These are phyloP conservation scores for Pseudobourletiella spinata DNA, from an alignment of 1,140 invertebrate species.

Conservation along the genomic window DNA sequence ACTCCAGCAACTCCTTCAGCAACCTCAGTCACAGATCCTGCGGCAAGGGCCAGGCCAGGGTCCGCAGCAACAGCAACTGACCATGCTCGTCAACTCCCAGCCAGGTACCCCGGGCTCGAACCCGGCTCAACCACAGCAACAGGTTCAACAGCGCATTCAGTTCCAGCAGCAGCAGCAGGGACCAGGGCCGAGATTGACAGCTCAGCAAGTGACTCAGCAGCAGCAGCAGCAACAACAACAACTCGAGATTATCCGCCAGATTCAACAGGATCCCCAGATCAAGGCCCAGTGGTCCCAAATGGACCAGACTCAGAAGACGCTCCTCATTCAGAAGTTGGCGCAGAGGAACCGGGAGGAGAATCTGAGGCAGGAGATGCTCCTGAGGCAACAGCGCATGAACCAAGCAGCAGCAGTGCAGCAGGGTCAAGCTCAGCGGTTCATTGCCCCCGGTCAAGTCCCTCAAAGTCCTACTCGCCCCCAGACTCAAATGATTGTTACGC, in stretches of 20 bases:
- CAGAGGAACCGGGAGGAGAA: conserved; percentile 34
- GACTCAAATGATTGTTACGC: conserved; percentile 15
- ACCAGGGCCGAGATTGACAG: background rate
- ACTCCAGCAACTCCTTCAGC: background rate
- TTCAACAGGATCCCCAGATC: conserved; percentile 30
- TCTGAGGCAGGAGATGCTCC: conserved; percentile 21
- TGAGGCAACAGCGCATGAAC: conserved; percentile 25
- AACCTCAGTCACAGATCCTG: background rate
- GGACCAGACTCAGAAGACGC: conserved; percentile 24
- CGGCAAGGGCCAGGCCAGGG: background rate
- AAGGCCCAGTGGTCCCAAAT: conserved; percentile 30
- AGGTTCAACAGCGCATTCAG: conserved; percentile 1
- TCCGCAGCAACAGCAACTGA: conserved; percentile 14
- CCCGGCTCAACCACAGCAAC: conserved; percentile 1
- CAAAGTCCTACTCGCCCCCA: conserved; percentile 13
- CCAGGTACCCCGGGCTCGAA: background rate
- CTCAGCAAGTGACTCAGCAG: no score
- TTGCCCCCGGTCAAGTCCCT: conserved; percentile 13
- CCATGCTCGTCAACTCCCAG: background rate
- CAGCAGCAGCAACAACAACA: conserved; percentile 23
- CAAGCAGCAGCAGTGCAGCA: background rate
- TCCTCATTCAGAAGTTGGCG: conserved; percentile 30
- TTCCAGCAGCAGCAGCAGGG: conserved; percentile 6
- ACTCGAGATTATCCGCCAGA: conserved; percentile 30
- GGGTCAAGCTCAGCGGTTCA: conserved; percentile 10